Conservation (phyloP, 2,113 vertebrate species). For the Paracanthobrama guichenoti region DNA sequence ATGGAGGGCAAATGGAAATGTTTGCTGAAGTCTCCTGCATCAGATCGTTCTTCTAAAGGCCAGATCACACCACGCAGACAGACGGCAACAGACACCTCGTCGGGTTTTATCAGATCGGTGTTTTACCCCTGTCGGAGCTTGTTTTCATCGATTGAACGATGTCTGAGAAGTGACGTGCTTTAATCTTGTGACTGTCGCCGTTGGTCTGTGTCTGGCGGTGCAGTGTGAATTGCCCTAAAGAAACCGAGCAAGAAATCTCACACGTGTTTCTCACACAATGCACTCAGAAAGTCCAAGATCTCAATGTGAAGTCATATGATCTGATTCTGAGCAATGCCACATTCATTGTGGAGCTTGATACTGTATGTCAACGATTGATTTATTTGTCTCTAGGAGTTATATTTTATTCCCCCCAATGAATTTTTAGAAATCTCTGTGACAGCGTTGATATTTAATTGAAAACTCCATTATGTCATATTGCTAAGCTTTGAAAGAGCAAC, state of each 20-base stretch:
- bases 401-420: background rate
- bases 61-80: no score
- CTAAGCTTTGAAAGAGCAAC: slow-evolving; percentile 31
- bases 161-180: no score
- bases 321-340: background rate
- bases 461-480: slow-evolving; percentile 1
- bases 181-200: no score
- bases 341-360: background rate
- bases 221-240: no score
- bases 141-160: no score
- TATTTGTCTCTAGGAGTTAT: background rate
- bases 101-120: no score
- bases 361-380: background rate
- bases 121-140: no score
- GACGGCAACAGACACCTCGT: no score
- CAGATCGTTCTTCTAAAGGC: background rate
- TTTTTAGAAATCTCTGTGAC: background rate
- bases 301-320: background rate
- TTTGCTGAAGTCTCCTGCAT: background rate
- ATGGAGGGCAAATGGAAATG: background rate
- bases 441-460: background rate
- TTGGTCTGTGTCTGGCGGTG: no score
- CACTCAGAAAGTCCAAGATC: background rate
- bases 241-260: no score
- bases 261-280: background rate